Evolutionary conservation across 2,797 vertebrate genomes (phyloP).

Genomic region (Pitangus sulphuratus): DNA sequence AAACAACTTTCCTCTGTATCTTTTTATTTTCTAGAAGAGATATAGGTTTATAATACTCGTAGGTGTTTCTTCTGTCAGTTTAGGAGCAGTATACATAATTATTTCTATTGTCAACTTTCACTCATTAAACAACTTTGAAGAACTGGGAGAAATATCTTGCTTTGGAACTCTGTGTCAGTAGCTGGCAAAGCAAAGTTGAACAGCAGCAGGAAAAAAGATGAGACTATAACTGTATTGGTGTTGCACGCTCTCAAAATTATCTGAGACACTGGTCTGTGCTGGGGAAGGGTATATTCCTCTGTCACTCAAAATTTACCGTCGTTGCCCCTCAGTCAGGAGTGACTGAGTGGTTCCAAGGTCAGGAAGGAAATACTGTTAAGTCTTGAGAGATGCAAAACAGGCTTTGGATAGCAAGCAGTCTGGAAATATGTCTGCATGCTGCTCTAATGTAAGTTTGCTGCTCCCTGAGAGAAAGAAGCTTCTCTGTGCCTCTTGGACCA

Average conservation of each 20-base stretch:
- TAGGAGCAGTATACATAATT: conserved; percentile 1
- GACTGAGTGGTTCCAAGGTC: background rate
- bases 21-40: conserved; percentile 35
- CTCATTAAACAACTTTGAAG: background rate
- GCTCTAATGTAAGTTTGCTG: background rate
- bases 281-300: background rate
- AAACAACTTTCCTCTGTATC: conserved; percentile 6
- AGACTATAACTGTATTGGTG: background rate
- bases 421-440: background rate
- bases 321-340: background rate
- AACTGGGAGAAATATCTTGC: background rate
- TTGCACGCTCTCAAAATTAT: background rate
- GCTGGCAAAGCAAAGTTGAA: background rate
- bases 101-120: background rate
- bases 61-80: conserved; percentile 18
- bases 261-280: background rate
- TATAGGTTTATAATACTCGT: background rate
- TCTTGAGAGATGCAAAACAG: background rate
- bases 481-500: background rate
- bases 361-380: background rate
- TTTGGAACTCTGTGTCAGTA: background rate
- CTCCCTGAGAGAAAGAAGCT: background rate
- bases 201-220: background rate
- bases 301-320: background rate
- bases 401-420: background rate